Conservation (phyloP, 2,888 invertebrate species). For the Eremobia ochroleuca region DNA sequence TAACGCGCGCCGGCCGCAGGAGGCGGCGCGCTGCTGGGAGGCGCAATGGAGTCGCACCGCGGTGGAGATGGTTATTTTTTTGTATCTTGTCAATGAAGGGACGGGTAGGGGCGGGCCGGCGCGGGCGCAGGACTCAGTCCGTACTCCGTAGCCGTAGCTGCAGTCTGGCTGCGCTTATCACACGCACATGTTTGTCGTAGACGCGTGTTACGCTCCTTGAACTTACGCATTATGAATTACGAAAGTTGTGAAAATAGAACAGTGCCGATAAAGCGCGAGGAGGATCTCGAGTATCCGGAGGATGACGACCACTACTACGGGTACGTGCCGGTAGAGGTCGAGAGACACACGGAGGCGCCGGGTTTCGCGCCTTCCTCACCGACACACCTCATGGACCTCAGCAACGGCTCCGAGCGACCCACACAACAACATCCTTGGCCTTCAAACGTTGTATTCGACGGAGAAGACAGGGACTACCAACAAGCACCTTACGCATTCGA, state of each 20-base stretch:
- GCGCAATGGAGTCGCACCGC: conserved; percentile 74
- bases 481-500: conserved; percentile 79
- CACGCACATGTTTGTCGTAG: conserved; percentile 75
- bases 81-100: conserved; percentile 90
- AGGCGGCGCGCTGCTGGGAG: conserved; percentile 84
- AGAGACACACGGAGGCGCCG: conserved; percentile 77
- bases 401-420: conserved; percentile 84
- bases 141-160: no score
- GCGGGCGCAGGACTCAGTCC: conserved; percentile 80
- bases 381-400: conserved; percentile 87
- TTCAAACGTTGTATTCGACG: conserved; percentile 76
- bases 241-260: conserved; percentile 80
- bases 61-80: conserved; percentile 88
- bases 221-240: conserved; percentile 83
- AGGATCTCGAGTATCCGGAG: conserved; percentile 82
- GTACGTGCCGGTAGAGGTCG: conserved; percentile 83
- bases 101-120: conserved; percentile 86
- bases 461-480: conserved; percentile 82
- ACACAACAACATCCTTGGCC: conserved; percentile 79
- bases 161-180: conserved; percentile 80
- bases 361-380: conserved; percentile 85
- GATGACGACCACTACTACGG: conserved; percentile 86
- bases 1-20: conserved; percentile 74
- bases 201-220: conserved; percentile 62
- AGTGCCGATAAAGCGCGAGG: conserved; percentile 86